Evolutionary conservation across 2,113 vertebrate genomes (phyloP).

Genomic region (Amia ocellicauda): DNA sequence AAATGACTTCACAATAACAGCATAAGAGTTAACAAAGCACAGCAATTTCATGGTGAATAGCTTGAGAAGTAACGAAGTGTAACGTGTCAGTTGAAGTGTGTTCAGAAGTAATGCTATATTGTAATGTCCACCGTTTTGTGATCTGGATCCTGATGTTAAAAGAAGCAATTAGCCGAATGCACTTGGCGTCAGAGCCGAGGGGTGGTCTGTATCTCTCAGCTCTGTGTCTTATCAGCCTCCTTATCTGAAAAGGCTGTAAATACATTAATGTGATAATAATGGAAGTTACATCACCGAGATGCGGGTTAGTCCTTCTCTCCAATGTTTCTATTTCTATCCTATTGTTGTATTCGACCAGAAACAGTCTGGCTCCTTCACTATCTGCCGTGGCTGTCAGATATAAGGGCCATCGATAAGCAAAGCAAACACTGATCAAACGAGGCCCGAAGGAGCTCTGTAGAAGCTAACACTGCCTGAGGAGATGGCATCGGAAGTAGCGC

Average conservation of each 20-base stretch:
- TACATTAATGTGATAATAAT: slow-evolving; percentile 50
- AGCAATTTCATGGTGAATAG: no score
- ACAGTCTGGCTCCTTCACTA: slow-evolving; percentile 19
- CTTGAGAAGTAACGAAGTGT: no score
- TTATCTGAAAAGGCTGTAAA: slow-evolving; percentile 33
- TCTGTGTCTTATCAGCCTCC: slow-evolving; percentile 31
- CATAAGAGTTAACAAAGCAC: no score
- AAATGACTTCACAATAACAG: no score
- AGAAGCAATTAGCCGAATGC: not conserved
- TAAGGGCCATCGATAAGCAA: slow-evolving; percentile 26
- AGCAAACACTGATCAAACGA: slow-evolving; percentile 23
- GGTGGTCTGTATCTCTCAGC: slow-evolving; percentile 4
- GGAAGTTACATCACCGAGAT: slow-evolving; percentile 33
- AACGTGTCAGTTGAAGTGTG: no score
- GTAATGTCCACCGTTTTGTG: no score
- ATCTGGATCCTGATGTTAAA: no score
- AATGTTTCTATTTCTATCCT: not conserved
- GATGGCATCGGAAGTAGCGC: slow-evolving; percentile 12
- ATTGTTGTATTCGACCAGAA: not conserved
- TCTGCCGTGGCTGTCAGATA: not conserved
- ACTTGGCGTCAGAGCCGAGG: not conserved
- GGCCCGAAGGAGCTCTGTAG: slow-evolving; percentile 17
- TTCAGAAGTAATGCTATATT: no score
- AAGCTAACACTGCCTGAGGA: slow-evolving; percentile 11
- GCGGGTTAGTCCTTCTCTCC: slow-evolving; percentile 32